Evolutionary conservation across 1,140 invertebrate genomes (phyloP), one percentile per base, ranked within the genome.

Genomic region (Listronotus oregonensis): DNA sequence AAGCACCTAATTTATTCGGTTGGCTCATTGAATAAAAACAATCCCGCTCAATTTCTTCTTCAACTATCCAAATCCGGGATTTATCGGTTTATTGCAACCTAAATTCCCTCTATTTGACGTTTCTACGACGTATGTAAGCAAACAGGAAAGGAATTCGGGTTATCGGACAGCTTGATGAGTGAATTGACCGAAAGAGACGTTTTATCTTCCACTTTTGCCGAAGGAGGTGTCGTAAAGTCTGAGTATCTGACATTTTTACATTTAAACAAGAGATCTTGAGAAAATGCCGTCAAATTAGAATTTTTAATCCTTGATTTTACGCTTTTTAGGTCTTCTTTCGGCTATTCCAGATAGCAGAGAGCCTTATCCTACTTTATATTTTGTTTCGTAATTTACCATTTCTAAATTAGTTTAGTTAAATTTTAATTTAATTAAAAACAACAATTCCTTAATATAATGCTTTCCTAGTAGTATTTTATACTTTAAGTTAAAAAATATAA

Each of bases 71-170:
- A 63, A 63, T 54, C 42, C 34, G 14, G 60, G 60, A 63, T 63
- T 63, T 63, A 63, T 63, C 60, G 60, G 34, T 63, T 63, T 63
- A 63, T 63, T 54, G 60, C 60, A 52, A 46, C 51, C 60, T 37
- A 63, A 61, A 52, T 61, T 47, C 47, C 32, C 6, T 61, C 14
- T 61, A 61, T 61, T 61, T 61, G 17, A 32, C 47, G 32, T 61
- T n/a, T 37, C 27, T 39, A 7, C 32, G 12, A 37, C 17, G 40
- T 54, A 63, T 32, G 47, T 14, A 61, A 40, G 43, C 42, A 57
- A 57, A 57, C 40, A 57, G 55, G 40, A 21, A 47, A 37, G 34
- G 57, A 59, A 49, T 59, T 59, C 27, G 57, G 46, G 57, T 49
- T 59, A 59, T 59, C 57, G 44, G 43, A 49, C 57, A 14, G 15